These are phyloP conservation scores for Geodia barretti DNA, from an alignment of 37 sponge, comb jelly and placozoan genomes.

Conservation along the genomic window DNA sequence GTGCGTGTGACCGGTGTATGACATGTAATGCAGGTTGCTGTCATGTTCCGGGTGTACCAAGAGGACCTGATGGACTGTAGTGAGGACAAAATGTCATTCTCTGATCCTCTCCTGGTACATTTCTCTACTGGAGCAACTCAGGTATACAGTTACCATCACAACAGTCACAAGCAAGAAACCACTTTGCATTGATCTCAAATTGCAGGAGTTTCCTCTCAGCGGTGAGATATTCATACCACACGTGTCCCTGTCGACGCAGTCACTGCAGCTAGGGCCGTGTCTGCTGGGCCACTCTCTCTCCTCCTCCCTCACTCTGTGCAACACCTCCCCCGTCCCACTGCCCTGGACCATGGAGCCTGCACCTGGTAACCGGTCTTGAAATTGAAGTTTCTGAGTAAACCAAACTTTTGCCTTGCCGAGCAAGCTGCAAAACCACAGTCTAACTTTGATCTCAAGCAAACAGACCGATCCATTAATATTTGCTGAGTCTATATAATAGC, in stretches of 20 bases:
- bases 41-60: background rate
- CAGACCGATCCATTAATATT: no score
- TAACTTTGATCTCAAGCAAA: no score
- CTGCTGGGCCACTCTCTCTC: slow-evolving; percentile 10
- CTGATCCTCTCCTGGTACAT: slow-evolving; percentile 14
- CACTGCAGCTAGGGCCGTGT: slow-evolving; percentile 14
- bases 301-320: slow-evolving; percentile 13
- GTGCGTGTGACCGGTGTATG: background rate
- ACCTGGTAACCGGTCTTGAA: background rate
- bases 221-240: slow-evolving; percentile 13
- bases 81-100: background rate
- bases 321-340: slow-evolving; percentile 12
- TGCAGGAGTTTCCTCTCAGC: slow-evolving; percentile 34
- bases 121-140: slow-evolving; percentile 24
- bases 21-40: slow-evolving; percentile 8
- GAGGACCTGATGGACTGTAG: background rate
- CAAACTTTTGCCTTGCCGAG: no score
- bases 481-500: no score
- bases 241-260: background rate
- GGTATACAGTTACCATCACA: background rate
- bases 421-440: no score
- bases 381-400: no score
- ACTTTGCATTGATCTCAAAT: background rate
- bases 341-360: slow-evolving; percentile 12
- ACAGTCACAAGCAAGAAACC: background rate